Evolutionary conservation across 2,113 vertebrate species (phyloP).

Genomic region (Rissa tridactyla): DNA sequence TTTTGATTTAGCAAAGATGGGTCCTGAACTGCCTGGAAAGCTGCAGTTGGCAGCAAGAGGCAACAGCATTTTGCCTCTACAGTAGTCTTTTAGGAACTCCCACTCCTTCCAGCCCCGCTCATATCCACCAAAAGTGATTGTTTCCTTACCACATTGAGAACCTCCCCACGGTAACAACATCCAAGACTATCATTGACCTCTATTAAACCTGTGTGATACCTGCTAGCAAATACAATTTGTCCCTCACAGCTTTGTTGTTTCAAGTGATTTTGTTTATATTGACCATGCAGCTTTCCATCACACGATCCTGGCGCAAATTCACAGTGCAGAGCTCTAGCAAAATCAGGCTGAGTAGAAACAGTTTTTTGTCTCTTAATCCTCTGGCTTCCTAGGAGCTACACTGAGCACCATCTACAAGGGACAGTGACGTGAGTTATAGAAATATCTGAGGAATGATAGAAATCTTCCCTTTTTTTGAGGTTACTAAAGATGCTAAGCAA

Average conservation of each 20-base stretch:
- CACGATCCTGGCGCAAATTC: background rate
- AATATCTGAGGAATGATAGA: background rate
- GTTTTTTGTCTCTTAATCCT: background rate
- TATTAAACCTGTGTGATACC: background rate
- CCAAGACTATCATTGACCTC: background rate
- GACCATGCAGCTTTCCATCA: background rate
- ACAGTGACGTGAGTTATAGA: background rate
- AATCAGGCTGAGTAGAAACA: background rate
- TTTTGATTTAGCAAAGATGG: background rate
- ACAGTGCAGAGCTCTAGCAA: background rate
- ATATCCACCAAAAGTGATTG: background rate
- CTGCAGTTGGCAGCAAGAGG: background rate
- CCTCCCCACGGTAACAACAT: background rate
- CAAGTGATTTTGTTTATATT: background rate
- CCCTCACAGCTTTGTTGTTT: background rate
- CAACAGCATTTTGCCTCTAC: background rate
- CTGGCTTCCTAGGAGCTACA: background rate
- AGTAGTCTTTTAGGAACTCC: background rate
- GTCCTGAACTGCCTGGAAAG: background rate
- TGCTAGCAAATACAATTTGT: background rate
- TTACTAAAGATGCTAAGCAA: background rate
- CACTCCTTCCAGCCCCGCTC: background rate
- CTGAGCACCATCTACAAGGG: background rate
- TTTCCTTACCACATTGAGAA: background rate
- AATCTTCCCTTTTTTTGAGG: background rate